Conservation (phyloP, 2,888 invertebrate species). For the Cosmia trapezina region DNA sequence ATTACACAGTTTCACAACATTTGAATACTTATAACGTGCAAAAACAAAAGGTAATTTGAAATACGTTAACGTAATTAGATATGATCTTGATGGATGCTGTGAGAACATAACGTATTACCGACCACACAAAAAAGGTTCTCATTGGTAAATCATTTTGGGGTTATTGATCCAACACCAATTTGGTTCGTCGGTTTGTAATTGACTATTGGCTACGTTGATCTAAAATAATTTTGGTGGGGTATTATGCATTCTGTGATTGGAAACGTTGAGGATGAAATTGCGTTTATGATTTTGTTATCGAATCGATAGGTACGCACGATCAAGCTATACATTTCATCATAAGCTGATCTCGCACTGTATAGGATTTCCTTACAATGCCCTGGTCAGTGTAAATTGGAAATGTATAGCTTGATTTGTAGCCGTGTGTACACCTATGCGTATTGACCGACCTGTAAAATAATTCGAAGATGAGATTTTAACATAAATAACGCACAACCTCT, state of each 20-base stretch:
- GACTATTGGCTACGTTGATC: constrained; percentile 42
- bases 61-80: constrained; percentile 76
- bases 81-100: constrained; percentile 79
- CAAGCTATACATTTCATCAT: no score
- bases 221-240: constrained; percentile 28
- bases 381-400: no score
- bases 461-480: not conserved
- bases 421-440: not conserved
- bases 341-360: no score
- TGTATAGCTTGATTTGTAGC: no score
- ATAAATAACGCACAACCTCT: no score
- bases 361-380: no score
- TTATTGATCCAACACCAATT: constrained; percentile 65
- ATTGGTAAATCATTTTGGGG: constrained; percentile 63
- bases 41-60: constrained; percentile 73
- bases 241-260: constrained; percentile 16
- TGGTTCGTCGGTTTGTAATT: constrained; percentile 37
- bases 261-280: not conserved
- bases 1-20: constrained; percentile 26
- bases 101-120: constrained; percentile 68
- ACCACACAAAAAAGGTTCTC: constrained; percentile 62
- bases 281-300: not conserved
- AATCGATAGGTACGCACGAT: no score
- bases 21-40: constrained; percentile 42
- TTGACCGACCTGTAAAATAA: not conserved